Base-by-base conservation (phyloP, 2,113 vertebrate genomes). In the Tupaia tana region DNA sequence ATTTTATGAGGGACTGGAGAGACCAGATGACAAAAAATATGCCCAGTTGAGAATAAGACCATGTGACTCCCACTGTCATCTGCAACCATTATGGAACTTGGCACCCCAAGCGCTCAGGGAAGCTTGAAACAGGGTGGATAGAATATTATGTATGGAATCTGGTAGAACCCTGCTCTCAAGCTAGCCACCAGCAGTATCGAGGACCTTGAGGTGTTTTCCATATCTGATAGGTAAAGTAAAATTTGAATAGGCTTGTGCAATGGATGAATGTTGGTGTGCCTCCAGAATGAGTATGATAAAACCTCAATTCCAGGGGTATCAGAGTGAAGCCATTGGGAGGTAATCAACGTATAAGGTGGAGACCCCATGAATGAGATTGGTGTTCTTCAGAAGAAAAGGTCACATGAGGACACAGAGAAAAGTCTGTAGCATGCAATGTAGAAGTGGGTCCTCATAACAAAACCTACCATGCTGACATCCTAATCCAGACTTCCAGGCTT, bases 61-160 rank as follows among this genome's bases (percentile, higher is more conserved):
- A 3, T 8, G 16, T 59, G 13, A 9, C 18, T 80, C 71, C 77
- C 6, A 24, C 14, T 56, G 6, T 52, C 52, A n/a, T 8, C 3
- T 34, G 2, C 58, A 31, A 75, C 31, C 19, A 9, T 12, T 3
- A 1, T 54, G 22, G 61, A 29, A 58, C 13, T 9, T 4, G 63
- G 18, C 34, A 7, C 6, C 0, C 18, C 2, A 13, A 15, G 43
- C 1, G 3, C 16, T 43, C 54, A 13, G 14, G 5, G n/a, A 61
- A 71, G 6, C 52, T 22, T 25, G 0, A n/a, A 3, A 10, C 22
- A 7, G 24, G 2, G 1, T 3, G 15, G 22, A 66, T 71, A 20
- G 27, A 83, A 24, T 20, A 56, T 29, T 15, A 14, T 0, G 6
- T 15, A 14, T 0, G 7, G 27, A 18, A 2, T 2, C 58, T 22